Evolutionary conservation across 2,888 invertebrate genomes (phyloP), one percentile per base, ranked within the genome.

Genomic region (Noctuana brunneofusca): DNA sequence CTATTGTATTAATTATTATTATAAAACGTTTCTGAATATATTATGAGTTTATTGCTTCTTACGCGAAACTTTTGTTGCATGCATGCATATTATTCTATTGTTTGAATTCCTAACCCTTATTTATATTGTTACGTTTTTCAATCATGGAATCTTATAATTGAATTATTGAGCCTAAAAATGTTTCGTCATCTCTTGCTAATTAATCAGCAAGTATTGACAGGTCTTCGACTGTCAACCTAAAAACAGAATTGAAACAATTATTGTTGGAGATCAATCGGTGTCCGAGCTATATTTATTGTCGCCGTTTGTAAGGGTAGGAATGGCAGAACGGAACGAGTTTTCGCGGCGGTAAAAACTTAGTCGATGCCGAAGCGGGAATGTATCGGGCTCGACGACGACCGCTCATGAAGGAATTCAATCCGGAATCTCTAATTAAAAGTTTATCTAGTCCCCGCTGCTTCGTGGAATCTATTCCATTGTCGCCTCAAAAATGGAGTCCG

Each of bases 341-440:
- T 77, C 68, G 69, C 69, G 68, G 63, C 75, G 80, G 83, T 86
- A 90, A 90, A 90, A 90, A 90, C 82, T 81, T 69, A 83, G 76
- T 77, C 81, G 83, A 66, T 84, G 80, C 81, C 83, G 81, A 84
- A 81, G 78, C 80, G 83, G 85, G 89, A 89, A 88, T 89, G 88
- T 86, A 87, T 87, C 83, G 83, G 79, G 77, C 75, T 76, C 75
- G 72, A 59, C 65, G 63, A 65, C 81, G 80, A 74, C 74, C 71
- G 71, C 75, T 82, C 83, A 81, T 80, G 80, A 72, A 77, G 86
- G 87, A 84, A 89, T 89, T 83, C 77, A 83, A 86, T 81, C 83
- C 82, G 89, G 91, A 89, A 89, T 89, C 84, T 81, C 87, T 86
- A 89, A 90, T 90, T 91, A 90, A 91, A 90, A 90, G 82, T 90